A percentile compares a stretch with the other conserved stretches of the same genome.
Conservation (phyloP, 2,113 vertebrate genomes). For the Anas platyrhynchos region DNA sequence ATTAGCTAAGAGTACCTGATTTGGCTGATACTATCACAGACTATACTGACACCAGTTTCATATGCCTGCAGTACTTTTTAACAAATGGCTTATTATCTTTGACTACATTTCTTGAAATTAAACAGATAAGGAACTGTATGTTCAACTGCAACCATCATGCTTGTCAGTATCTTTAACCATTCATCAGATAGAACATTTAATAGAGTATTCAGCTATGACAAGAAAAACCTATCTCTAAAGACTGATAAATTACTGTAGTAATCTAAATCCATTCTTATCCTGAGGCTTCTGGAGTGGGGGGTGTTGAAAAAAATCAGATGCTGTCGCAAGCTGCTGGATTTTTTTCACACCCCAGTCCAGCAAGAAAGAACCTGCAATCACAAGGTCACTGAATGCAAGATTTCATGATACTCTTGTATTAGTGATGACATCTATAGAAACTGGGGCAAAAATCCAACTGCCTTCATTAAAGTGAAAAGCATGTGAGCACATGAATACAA, state of each 20-base stretch:
- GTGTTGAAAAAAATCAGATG: not conserved
- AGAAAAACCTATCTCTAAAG: constrained; percentile 8
- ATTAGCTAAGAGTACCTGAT: not conserved
- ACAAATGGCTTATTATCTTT: not conserved
- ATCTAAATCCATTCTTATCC: constrained; percentile 20
- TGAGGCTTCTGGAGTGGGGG: not conserved
- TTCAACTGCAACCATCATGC: not conserved
- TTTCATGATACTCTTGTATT: constrained; percentile 8
- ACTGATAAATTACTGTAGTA: not conserved
- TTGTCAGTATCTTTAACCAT: not conserved
- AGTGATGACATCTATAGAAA: constrained; percentile 57
- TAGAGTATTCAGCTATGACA: not conserved
- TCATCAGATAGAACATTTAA: constrained; percentile 10
- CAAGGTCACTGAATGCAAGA: constrained; percentile 29
- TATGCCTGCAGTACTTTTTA: not conserved
- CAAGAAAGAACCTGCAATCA: constrained; percentile 54
- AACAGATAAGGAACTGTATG: not conserved
- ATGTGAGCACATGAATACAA: constrained; percentile 37
- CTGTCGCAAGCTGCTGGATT: constrained; percentile 42
- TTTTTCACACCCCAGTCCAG: constrained; percentile 44
- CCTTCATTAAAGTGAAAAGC: constrained; percentile 26
- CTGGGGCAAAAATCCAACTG: constrained; percentile 51
- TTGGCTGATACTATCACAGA: not conserved
- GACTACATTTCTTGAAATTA: not conserved
- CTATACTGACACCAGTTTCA: not conserved